Conservation (phyloP, 2,113 vertebrate genomes). For the Austrofundulus limnaeus region DNA sequence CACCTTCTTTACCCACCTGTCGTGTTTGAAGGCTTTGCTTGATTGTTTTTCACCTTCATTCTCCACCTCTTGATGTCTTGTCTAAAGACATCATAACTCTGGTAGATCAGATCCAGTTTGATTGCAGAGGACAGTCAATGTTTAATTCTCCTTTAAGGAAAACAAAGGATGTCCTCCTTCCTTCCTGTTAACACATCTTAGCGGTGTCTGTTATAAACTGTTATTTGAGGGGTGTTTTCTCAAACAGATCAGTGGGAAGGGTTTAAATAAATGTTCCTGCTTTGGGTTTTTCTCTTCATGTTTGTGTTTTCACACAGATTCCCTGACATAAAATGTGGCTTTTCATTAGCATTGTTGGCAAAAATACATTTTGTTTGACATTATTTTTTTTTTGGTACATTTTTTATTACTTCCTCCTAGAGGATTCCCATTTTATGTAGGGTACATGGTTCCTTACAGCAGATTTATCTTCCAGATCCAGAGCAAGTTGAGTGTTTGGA, state of each 20-base stretch:
- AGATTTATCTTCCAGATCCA: conserved; percentile 55
- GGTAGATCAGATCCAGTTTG: conserved; percentile 54
- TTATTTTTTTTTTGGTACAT: not conserved
- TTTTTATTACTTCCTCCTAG: no score
- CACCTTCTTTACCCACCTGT: conserved; percentile 45
- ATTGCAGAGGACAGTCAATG: conserved; percentile 59
- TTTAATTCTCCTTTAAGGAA: conserved; percentile 7
- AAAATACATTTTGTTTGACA: no score
- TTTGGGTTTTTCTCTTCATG: conserved; percentile 34
- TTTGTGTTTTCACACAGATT: conserved; percentile 10
- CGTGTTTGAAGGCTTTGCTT: conserved; percentile 54
- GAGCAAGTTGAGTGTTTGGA: conserved; percentile 74
- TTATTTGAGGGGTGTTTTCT: conserved; percentile 18
- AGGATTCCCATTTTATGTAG: no score
- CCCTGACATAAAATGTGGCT: not conserved
- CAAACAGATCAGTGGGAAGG: not conserved
- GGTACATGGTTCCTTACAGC: not conserved
- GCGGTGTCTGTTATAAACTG: conserved; percentile 35
- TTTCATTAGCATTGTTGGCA: no score
- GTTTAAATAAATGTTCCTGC: conserved; percentile 4
- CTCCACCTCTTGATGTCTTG: conserved; percentile 58
- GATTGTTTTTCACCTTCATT: conserved; percentile 22
- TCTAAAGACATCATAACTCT: conserved; percentile 56
- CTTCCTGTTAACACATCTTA: conserved; percentile 53
- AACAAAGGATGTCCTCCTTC: conserved; percentile 10